Evolutionary conservation across 2,113 vertebrate genomes (phyloP), one percentile per base, ranked within the genome.

Genomic region (Eretmochelys imbricata): DNA sequence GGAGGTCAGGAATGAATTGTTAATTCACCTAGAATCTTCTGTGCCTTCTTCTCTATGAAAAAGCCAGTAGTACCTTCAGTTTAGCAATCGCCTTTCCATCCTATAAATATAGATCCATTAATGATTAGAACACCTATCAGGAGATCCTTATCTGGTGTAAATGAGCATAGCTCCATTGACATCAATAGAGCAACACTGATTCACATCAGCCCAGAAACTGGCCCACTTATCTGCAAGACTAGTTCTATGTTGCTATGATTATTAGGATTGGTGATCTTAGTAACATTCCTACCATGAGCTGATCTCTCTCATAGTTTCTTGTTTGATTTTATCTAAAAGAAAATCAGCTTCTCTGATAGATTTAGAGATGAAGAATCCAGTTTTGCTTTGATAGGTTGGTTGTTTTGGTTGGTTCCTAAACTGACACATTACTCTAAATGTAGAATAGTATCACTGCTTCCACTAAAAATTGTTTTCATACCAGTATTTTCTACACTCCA

Each of bases 321-420:
- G 72, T 78, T 85, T 89, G 59, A 89, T 54, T 84, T 85, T 22
- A 86, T 59, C 69, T 89, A 38, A 35, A 92, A 88, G 81, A 86
- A 42, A 87, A 88, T 87, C 78, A 91, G 79, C 75, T 95, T 96
- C 93, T 96, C 85, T 95, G 94, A 85, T 93, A 85, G 0, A 1
- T 89, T 88, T 42, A 75, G 57, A 95, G 81, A 88, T 10, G n/a
- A 42, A 2, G 50, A 80, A 48, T 91, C 82, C 87, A 79, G 49
- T 55, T 88, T 76, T 91, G 84, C 89, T 95, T 94, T 88, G 84
- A 59, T 65, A 54, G 91, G 82, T 83, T 72, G 35, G 35, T 72
- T 72, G 6, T 17, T 82, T 51, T 89, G 20, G 78, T 82, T 93
- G 59, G 62, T 51, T 94, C 46, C 93, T 90, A 54, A 90, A 55